Base-by-base conservation (phyloP, 2,888 invertebrate species). In the Aleiodes alternator region DNA sequence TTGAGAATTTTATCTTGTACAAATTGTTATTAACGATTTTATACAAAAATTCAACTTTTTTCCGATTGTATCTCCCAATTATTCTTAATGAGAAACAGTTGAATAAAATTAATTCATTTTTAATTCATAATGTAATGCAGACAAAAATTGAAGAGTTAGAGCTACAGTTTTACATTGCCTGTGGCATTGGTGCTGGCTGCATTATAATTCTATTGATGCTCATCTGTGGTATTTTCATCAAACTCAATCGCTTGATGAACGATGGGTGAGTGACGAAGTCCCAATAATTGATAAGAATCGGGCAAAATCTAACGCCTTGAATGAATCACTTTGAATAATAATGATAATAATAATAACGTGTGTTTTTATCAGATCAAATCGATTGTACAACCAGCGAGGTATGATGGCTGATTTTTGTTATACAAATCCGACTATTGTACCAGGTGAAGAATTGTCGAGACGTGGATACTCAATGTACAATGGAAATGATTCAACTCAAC, bases 381-480 rank as follows among this genome's bases (percentile, higher is more conserved):
- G 87, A 75, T 76, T 87, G 73, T 81, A 82, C 64, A 82, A 80
- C 34, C 88, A 87, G 72, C 81, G 85, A 14, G 85, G 82, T 69
- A 87, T 86, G 87, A 87, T 88, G 87, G 80, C 85, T 7, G 87
- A 88, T 73, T 88, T 87, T 92, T 93, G 87, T 82, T 87, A 88
- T 76, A 85, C 87, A 61, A 92, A 92, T 90, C 92, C 92, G 0
- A 90, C 88, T 6, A 88, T 92, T 57, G 87, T 90, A 3, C 92
- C 92, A 0, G 92, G 92, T 9, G 92, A 92, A 87, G 91, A 92
- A 87, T 86, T 92, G 80, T 90, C 92, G 34, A 90, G 91, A 11
- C 91, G 92, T 59, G 92, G 92, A 53, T 92, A 91, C 88, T 92
- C 92, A 82, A 92, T 92, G 92, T 92, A 92, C 88, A 87, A 89